Evolutionary conservation across 2,888 invertebrate genomes (phyloP).

Genomic region (Syritta pipiens): DNA sequence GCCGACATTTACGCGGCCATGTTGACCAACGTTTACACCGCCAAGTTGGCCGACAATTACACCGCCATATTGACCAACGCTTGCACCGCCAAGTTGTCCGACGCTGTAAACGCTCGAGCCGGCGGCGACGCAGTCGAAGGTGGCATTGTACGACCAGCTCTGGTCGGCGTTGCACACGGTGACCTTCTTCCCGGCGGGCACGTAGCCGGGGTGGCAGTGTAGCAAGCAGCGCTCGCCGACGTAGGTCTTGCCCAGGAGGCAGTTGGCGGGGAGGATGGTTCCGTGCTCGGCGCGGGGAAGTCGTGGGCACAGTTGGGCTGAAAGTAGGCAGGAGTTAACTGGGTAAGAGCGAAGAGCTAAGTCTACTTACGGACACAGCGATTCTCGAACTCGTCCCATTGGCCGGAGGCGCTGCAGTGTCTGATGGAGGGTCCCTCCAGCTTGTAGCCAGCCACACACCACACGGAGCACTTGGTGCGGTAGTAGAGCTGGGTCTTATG

Average conservation of each 20-base stretch:
- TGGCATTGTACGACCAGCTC: conserved; percentile 76
- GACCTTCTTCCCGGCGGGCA: conserved; percentile 74
- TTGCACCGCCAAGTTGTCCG: neutral
- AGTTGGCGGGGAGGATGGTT: conserved; percentile 80
- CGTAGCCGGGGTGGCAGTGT: conserved; percentile 80
- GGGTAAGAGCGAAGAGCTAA: neutral
- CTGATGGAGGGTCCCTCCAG: conserved; percentile 81
- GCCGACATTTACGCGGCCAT: too few species aligned
- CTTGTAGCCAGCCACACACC: conserved; percentile 80
- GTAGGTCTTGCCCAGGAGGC: conserved; percentile 79
- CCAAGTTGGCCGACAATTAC: too few species aligned
- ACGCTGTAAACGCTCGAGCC: conserved; percentile 21
- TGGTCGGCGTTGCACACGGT: conserved; percentile 75
- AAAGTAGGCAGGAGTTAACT: neutral
- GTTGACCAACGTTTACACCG: too few species aligned
- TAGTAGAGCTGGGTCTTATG: conserved; percentile 77
- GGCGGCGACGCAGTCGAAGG: conserved; percentile 74
- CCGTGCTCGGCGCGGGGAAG: conserved; percentile 80
- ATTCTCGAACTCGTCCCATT: conserved; percentile 80
- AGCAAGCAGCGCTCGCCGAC: conserved; percentile 80
- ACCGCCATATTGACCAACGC: too few species aligned
- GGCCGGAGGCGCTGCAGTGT: conserved; percentile 80
- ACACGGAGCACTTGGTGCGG: conserved; percentile 76
- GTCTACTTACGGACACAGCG: conserved; percentile 81
- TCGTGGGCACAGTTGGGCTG: conserved; percentile 80